Conservation (phyloP, 2,888 invertebrate species). For the Hirtodrosophila trivittata region DNA sequence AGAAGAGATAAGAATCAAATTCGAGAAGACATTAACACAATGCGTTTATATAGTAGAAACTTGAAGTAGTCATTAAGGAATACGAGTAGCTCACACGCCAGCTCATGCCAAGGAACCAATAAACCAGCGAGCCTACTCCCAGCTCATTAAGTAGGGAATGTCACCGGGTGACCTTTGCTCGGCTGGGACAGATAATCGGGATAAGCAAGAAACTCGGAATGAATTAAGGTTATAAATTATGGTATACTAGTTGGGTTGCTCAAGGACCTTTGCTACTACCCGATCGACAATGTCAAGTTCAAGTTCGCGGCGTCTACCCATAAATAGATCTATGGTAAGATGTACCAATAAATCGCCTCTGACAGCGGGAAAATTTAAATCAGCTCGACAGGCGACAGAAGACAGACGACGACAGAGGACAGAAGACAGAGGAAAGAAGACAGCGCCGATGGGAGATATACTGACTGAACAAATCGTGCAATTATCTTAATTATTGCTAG, state of each 20-base stretch:
- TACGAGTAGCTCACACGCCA: slow-evolving; percentile 13
- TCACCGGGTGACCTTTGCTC: slow-evolving; percentile 23
- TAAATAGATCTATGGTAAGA: slow-evolving; percentile 24
- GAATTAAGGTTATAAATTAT: too few relatives aligned
- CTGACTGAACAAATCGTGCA: slow-evolving; percentile 32
- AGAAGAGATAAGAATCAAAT: slow-evolving; percentile 5
- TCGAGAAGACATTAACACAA: slow-evolving; percentile 20
- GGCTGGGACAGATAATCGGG: too few relatives aligned
- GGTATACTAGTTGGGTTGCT: not conserved
- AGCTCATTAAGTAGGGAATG: too few relatives aligned
- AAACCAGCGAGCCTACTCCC: not conserved
- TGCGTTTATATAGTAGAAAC: not conserved
- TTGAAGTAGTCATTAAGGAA: slow-evolving; percentile 3
- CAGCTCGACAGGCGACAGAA: slow-evolving; percentile 34
- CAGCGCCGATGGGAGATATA: slow-evolving; percentile 7
- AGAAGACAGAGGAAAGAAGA: slow-evolving; percentile 13
- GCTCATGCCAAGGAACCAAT: slow-evolving; percentile 6
- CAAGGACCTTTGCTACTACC: not conserved
- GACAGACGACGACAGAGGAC: slow-evolving; percentile 16
- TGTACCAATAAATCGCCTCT: slow-evolving; percentile 53
- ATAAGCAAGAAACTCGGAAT: too few relatives aligned
- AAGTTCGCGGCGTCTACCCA: slow-evolving; percentile 20
- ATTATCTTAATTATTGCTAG: slow-evolving; percentile 67
- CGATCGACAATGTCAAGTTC: slow-evolving; percentile 58
- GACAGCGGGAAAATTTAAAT: slow-evolving; percentile 31